A percentile compares a stretch with the other conserved stretches of the same genome.
Conservation (phyloP, 2,797 vertebrate species). For the Vespertilio murinus region DNA sequence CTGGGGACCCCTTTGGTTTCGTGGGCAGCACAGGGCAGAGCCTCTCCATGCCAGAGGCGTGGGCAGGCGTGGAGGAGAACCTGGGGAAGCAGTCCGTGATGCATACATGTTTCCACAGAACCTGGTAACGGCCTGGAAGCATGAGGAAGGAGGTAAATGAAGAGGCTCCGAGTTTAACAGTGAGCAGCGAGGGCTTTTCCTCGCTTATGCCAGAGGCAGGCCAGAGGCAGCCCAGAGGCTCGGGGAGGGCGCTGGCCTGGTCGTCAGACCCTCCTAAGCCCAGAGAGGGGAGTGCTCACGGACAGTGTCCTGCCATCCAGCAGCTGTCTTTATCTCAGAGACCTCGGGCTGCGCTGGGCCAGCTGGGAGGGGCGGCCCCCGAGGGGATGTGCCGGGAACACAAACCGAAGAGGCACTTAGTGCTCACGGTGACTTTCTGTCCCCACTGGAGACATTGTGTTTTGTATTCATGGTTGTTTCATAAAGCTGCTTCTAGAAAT, state of each 20-base stretch:
- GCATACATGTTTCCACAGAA: no score
- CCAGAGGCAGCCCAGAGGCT: no score
- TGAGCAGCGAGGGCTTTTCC: no score
- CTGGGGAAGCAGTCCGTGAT: background rate
- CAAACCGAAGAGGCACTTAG: accelerated
- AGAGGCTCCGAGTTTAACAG: no score
- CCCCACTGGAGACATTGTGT: background rate
- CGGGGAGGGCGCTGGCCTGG: accelerated
- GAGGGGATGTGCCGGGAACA: accelerated
- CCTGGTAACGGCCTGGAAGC: no score
- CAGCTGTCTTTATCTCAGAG: background rate
- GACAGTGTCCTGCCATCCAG: background rate
- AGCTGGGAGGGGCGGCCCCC: accelerated
- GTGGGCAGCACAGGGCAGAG: accelerated
- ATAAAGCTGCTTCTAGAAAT: background rate
- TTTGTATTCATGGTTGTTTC: background rate
- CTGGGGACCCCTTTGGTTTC: background rate
- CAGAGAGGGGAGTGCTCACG: background rate
- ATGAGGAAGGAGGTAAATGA: no score
- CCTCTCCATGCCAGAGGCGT: background rate
- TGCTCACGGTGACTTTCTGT: accelerated
- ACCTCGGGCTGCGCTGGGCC: accelerated
- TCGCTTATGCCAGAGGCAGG: no score
- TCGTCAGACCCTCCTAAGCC: background rate
- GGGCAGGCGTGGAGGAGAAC: background rate